Evolutionary conservation across 2,113 vertebrate species (phyloP).

Genomic region (Rhea pennata): DNA sequence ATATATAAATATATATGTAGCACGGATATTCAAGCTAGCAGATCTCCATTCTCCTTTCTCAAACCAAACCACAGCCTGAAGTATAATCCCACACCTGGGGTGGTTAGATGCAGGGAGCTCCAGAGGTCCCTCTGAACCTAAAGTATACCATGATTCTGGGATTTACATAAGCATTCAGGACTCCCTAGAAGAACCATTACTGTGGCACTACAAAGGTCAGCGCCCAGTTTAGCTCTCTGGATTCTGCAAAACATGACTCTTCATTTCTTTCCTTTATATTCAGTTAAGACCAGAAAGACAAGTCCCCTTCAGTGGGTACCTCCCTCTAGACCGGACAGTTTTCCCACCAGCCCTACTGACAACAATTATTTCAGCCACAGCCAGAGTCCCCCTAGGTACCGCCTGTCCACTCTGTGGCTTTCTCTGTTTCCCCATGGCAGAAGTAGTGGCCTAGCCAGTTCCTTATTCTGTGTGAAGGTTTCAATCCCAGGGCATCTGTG

Average conservation of each 20-base stretch:
- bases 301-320: background rate
- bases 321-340: background rate
- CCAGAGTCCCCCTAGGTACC: background rate
- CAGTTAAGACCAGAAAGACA: background rate
- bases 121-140: background rate
- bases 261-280: background rate
- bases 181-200: background rate
- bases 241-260: background rate
- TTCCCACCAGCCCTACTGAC: background rate
- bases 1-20: background rate
- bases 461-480: background rate
- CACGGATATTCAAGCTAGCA: background rate
- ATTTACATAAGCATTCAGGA: background rate
- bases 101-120: background rate
- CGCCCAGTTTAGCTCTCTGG: background rate
- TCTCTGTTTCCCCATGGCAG: background rate
- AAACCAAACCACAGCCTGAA: background rate
- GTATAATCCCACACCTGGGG: background rate
- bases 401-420: background rate
- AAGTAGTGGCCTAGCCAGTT: background rate
- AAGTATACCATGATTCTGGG: background rate
- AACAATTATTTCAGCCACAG: background rate
- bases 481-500: background rate
- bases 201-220: background rate
- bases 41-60: background rate